Evolutionary conservation across 1,140 invertebrate species (phyloP).

Genomic region (Dreissena rostriformis): DNA sequence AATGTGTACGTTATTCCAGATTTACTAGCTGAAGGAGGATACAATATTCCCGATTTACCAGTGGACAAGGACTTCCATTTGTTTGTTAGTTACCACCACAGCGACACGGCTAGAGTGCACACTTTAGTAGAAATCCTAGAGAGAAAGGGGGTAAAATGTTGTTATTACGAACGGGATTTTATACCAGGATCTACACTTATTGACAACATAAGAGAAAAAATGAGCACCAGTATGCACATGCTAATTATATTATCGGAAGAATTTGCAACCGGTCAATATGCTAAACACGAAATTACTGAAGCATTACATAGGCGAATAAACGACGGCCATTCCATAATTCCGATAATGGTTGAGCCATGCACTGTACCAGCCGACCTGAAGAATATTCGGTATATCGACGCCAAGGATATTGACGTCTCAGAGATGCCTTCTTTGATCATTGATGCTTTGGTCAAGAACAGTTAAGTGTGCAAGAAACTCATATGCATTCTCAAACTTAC

Average conservation of each 20-base stretch:
- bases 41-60: constrained; percentile 8
- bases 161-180: constrained; percentile 25
- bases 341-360: constrained; percentile 22
- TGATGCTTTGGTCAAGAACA: constrained; percentile 21
- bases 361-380: background rate
- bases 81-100: constrained; percentile 1
- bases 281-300: constrained; percentile 20
- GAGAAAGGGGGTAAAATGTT: background rate
- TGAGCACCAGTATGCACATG: background rate
- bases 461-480: background rate
- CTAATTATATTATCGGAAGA: constrained; percentile 22
- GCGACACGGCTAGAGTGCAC: background rate
- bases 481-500: too few species aligned
- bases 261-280: constrained; percentile 3
- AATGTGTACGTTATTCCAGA: background rate
- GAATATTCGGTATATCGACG: constrained; percentile 10
- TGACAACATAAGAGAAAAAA: background rate
- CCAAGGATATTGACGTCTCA: background rate
- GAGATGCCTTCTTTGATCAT: constrained; percentile 8
- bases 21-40: background rate
- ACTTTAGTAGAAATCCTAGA: constrained; percentile 13
- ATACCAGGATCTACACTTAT: background rate
- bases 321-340: constrained; percentile 5
- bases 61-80: constrained; percentile 21
- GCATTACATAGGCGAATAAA: background rate